A percentile compares a stretch with the other conserved stretches of the same genome.
Evolutionary conservation across 2,797 vertebrate species (phyloP).

Genomic region (Fratercula arctica): DNA sequence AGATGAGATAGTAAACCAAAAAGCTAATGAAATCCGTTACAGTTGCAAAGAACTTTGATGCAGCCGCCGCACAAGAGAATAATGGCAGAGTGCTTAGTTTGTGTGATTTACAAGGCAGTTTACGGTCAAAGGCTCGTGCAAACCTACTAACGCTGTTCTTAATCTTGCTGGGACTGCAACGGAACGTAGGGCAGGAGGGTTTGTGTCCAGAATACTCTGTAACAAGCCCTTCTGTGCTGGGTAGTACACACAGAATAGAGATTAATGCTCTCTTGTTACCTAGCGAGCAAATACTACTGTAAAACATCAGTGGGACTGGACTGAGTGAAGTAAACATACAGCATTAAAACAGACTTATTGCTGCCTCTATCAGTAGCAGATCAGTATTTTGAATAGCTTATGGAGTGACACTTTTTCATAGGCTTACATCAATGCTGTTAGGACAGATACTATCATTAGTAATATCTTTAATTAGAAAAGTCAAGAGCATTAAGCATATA

Average conservation of each 20-base stretch:
- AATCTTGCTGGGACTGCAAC: neutral
- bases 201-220: fast-evolving
- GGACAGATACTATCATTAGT: neutral
- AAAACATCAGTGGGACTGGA: neutral
- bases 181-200: neutral
- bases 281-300: neutral
- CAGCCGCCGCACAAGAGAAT: fast-evolving
- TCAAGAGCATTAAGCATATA: slow-evolving; percentile 42
- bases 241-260: neutral
- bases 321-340: neutral
- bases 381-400: neutral
- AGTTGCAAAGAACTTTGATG: neutral
- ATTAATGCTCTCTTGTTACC: neutral
- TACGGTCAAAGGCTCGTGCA: neutral
- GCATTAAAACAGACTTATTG: neutral
- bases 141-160: neutral
- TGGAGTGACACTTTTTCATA: neutral
- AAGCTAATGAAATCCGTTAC: neutral
- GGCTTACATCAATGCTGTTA: slow-evolving; percentile 6
- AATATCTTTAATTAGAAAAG: slow-evolving; percentile 40
- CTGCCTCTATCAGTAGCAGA: neutral
- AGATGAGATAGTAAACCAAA: neutral
- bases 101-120: neutral
- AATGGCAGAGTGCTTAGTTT: neutral
- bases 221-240: neutral